Evolutionary conservation across 1,140 invertebrate genomes (phyloP), one percentile per base, ranked within the genome.

Genomic region (Spodoptera frugiperda): DNA sequence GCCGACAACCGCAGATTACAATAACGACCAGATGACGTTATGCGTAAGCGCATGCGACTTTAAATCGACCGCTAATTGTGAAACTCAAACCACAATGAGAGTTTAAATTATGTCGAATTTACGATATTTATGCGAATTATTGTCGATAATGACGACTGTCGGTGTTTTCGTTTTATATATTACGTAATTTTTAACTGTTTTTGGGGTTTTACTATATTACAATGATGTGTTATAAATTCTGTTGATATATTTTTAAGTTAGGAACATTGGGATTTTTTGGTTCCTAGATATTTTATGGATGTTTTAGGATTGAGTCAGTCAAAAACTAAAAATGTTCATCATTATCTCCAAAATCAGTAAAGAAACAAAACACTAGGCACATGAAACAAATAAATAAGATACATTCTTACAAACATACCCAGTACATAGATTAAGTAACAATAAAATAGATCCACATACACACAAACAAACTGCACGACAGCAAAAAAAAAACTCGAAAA

Each of bases 1-100:
- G 39, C 30, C 14, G n/a, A 21, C 54, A n/a, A 77, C 70, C 78
- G 78, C 78, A 80, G 57, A 57, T 44, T 15, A 77, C 78, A 79
- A 77, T 73, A 44, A 12, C 54, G 70, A 12, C 54, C 77, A 79
- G 59, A 78, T 82, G 80, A 70, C 74, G 79, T 51, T 25, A 21
- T 65, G 39, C 77, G 44, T 76, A 54, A 75, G 78, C 63, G 77
- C 49, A 39, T 39, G 6, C 80, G 77, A 82, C 53, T 39, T 39
- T 12, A 83, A 72, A 68, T 51, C 77, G 76, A 89, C 87, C 87
- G 76, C 86, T 85, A 89, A 89, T 87, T 83, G 81, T 25, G 53
- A 74, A 79, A 79, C 76, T 49, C 70, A 68, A 84, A 89, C 87
- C 87, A 65, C 86, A 87, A n/a, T 55, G 33, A 59, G 57, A 25